Evolutionary conservation across 2,888 invertebrate species (phyloP), one percentile per base, ranked within the genome.

Genomic region (Caenorhabditis sinica): DNA sequence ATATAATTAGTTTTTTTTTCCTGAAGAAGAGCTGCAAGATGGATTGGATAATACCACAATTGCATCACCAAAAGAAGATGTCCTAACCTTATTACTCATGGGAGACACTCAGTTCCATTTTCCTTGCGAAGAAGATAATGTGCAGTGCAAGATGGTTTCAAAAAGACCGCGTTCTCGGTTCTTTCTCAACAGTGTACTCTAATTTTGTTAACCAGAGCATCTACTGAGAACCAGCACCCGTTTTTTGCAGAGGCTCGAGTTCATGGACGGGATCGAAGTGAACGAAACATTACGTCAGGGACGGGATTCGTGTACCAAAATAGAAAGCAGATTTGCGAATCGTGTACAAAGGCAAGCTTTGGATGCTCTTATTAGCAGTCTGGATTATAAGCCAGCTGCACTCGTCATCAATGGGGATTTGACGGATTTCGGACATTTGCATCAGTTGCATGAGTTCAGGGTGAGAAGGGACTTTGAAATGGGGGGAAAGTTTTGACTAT

Each of bases 361-460:
- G 13, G 83, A 75, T 51, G 60, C 51, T 20, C 73, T 88, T 17
- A 83, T 88, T 61, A 43, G 49, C 28, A 60, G 63, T 49, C 58
- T 85, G 82, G 66, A 76, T 71, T 86, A 87, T 72, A 88, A 86
- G 68, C 90, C 91, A 45, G 82, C 86, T 56, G 91, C 88, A 30
- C 79, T 91, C 33, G 84, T 93, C 20, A 90, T 92, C 58, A 90
- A 92, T 74, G 92, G 92, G 33, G 92, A 92, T 85, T 80, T 92
- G 73, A 93, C 92, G 17, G 85, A 92, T 69, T 93, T 89, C 68
- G 92, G 92, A 4, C 92, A 92, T 69, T 69, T 82, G 11, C 69
- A 86, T 15, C 90, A 91, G 63, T 65, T 91, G 33, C 80, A 85
- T 13, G 87, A 89, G 51, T 92, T 92, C 82, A 88, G 90, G 79